Percentiles rank a stretch among this genome's conserved stretches.
These are phyloP conservation scores for Hephaestus fuliginosus DNA, from an alignment of 2,797 vertebrate species.

Conservation along the genomic window DNA sequence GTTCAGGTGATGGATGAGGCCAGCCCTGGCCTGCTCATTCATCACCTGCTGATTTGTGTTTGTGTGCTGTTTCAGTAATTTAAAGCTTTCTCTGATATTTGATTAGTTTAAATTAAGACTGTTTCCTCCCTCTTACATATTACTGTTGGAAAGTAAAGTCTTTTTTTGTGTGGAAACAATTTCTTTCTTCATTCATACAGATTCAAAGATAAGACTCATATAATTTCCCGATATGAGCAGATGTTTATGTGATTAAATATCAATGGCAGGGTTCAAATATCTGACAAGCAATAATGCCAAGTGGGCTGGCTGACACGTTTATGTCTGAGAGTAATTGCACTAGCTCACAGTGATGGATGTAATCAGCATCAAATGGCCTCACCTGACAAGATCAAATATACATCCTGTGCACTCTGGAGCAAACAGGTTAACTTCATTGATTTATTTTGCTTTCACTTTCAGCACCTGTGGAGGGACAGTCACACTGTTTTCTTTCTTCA, in stretches of 20 bases:
- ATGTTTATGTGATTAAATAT: conserved; percentile 43
- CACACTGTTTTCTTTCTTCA: background rate
- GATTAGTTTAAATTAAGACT: conserved; percentile 67
- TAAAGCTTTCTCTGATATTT: conserved; percentile 67
- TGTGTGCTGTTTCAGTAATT: conserved; percentile 68
- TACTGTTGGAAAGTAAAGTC: background rate
- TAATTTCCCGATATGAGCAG: conserved; percentile 5
- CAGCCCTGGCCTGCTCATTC: conserved; percentile 66
- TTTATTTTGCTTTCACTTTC: conserved; percentile 64
- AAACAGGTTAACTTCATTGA: conserved; percentile 55
- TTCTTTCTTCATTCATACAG: conserved; percentile 5
- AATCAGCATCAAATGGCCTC: conserved; percentile 59
- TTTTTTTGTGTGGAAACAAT: background rate
- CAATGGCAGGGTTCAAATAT: conserved; percentile 20
- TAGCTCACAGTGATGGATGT: conserved; percentile 55
- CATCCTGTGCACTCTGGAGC: conserved; percentile 52
- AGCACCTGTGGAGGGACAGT: conserved; percentile 12
- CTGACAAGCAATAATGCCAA: conserved; percentile 19
- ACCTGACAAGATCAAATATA: conserved; percentile 68
- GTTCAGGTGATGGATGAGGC: conserved; percentile 84
- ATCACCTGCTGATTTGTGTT: conserved; percentile 78
- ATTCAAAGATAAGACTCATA: background rate
- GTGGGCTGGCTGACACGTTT: conserved; percentile 52
- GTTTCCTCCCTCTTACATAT: conserved; percentile 10
- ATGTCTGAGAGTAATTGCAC: conserved; percentile 54